Conservation (phyloP, 2,113 vertebrate species). For the Terrapene triunguis region DNA sequence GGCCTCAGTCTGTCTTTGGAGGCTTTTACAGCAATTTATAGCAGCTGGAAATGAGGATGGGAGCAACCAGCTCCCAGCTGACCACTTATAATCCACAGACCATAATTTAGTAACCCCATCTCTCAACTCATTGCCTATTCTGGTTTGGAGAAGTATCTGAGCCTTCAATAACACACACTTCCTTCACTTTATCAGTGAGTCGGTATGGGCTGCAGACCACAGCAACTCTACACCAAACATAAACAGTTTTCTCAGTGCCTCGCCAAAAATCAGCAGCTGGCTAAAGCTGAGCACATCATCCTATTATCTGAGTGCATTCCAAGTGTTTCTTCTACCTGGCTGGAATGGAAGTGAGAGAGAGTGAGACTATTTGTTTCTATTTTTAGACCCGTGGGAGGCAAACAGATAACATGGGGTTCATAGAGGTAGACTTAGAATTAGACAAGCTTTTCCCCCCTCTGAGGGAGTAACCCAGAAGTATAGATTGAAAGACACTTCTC, state of each 20-base stretch:
- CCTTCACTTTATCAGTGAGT: neutral
- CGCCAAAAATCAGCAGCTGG: neutral
- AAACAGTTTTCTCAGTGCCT: slow-evolving; percentile 11
- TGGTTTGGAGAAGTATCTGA: slow-evolving; percentile 5
- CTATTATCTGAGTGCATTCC: neutral
- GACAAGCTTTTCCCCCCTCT: neutral
- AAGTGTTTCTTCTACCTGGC: neutral
- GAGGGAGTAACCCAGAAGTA: neutral
- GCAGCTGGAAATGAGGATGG: neutral
- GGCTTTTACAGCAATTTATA: neutral
- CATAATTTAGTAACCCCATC: neutral
- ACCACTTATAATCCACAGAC: neutral
- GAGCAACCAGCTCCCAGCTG: neutral
- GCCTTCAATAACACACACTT: neutral
- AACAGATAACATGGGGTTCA: neutral
- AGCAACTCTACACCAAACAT: neutral
- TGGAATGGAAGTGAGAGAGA: neutral
- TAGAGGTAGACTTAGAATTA: neutral
- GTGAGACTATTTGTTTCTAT: neutral
- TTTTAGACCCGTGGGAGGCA: neutral
- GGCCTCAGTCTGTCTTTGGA: neutral
- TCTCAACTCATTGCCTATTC: neutral
- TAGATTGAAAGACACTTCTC: neutral
- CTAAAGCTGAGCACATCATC: neutral
- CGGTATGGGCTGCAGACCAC: neutral